phyloP scores from a whole-genome alignment of 2,113 vertebrate species.

The Anas platyrhynchos region DNA sequence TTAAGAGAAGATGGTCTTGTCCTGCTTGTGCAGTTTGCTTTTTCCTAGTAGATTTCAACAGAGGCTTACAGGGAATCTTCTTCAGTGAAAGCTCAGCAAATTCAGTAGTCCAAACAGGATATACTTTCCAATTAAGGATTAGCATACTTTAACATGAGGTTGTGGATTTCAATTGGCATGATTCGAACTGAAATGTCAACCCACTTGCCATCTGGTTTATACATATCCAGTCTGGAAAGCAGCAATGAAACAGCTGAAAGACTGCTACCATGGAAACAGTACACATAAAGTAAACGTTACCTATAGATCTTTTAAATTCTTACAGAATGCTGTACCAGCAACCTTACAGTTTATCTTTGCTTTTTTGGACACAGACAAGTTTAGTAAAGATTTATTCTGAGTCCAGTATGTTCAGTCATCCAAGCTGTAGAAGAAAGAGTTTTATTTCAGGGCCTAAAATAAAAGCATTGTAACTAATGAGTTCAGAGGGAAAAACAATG shows the following conservation, averaged over 20 bases:
- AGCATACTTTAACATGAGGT: conserved; percentile 52
- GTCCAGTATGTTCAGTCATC: neutral
- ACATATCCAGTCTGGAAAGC: conserved; percentile 25
- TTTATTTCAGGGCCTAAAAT: neutral
- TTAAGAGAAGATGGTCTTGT: neutral
- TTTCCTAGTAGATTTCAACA: neutral
- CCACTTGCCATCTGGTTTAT: conserved; percentile 60
- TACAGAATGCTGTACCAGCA: neutral
- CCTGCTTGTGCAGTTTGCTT: neutral
- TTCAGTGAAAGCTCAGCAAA: conserved; percentile 54
- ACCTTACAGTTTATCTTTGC: neutral
- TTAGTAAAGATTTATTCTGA: neutral
- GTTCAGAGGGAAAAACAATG: neutral
- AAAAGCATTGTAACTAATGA: neutral
- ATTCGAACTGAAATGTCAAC: conserved; percentile 74
- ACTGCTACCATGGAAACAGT: conserved; percentile 32
- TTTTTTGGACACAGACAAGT: neutral
- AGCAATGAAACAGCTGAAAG: conserved; percentile 14
- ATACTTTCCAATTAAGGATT: conserved; percentile 67
- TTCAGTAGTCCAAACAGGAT: conserved; percentile 25
- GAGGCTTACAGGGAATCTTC: neutral
- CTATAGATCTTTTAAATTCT: neutral
- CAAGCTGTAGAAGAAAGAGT: neutral
- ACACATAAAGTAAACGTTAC: neutral
- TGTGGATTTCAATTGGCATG: conserved; percentile 60